phyloP scores from a whole-genome alignment of 1,140 invertebrate genomes.

The Paracyclopina nana region DNA sequence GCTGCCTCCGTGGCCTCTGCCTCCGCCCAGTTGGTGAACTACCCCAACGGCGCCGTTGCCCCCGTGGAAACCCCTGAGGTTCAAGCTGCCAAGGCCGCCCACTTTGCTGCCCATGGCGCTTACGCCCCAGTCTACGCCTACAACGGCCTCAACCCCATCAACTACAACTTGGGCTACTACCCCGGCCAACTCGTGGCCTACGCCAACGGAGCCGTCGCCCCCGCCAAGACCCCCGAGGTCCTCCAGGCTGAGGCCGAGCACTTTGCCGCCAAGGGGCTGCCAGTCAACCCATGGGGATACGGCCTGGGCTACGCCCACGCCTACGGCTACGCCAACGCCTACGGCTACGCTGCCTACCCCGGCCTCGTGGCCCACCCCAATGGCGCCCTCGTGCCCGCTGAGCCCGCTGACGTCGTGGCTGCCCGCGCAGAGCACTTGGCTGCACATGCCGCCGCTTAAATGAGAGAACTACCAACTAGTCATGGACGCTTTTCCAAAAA shows the following conservation, averaged over 20 bases:
- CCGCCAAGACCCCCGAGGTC: not conserved
- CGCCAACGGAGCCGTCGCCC: constrained; percentile 15
- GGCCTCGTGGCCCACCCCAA: constrained; percentile 14
- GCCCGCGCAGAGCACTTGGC: constrained; percentile 15
- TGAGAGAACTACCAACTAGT: constrained; percentile 14
- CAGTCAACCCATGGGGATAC: not conserved
- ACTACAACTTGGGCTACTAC: not conserved
- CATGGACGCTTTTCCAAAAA: too few species aligned
- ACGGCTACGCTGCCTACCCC: constrained; percentile 2
- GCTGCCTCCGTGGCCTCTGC: constrained; percentile 7
- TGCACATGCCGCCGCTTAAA: constrained; percentile 3
- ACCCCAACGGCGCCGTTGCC: constrained; percentile 16
- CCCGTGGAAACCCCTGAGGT: constrained; percentile 10
- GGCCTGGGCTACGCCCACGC: not conserved
- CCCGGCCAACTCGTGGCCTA: constrained; percentile 8
- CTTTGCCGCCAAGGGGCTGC: constrained; percentile 5
- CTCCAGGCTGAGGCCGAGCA: constrained; percentile 4
- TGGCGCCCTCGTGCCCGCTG: constrained; percentile 12
- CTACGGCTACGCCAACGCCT: constrained; percentile 3
- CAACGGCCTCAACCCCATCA: not conserved
- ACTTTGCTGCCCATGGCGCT: constrained; percentile 14
- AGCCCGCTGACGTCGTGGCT: constrained; percentile 12
- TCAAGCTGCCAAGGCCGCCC: constrained; percentile 7
- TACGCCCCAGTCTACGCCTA: not conserved
- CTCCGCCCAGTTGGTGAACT: constrained; percentile 5